A percentile compares a stretch with the other conserved stretches of the same genome.
phyloP scores from a whole-genome alignment of 2,888 invertebrate species.

The Phengaris arion region DNA sequence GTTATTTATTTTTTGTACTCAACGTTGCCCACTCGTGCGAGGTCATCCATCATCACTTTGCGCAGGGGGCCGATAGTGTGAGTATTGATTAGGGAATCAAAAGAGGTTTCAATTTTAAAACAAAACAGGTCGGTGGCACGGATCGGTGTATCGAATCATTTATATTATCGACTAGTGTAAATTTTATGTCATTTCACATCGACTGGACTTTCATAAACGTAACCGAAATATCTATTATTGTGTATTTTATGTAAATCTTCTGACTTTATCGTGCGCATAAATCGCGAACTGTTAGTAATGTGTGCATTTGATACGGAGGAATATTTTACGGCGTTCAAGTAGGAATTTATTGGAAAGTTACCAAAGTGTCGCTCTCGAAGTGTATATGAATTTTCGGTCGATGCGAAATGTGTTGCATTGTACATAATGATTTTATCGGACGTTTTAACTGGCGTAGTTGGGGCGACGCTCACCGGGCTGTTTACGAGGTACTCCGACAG shows the following conservation, averaged over 20 bases:
- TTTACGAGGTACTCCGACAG: background rate
- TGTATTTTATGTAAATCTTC: background rate
- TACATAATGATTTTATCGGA: conserved; percentile 24
- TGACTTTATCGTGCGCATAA: background rate
- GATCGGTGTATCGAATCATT: conserved; percentile 1
- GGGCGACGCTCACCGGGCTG: background rate
- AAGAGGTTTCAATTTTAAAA: conserved; percentile 24
- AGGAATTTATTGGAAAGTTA: conserved; percentile 21
- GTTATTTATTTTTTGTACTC: conserved; percentile 36
- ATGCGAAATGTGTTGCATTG: conserved; percentile 14
- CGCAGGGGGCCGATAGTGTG: background rate
- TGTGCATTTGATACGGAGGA: background rate
- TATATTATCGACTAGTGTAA: conserved; percentile 15
- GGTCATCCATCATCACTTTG: background rate
- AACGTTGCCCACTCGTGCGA: background rate
- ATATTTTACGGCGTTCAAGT: conserved; percentile 4
- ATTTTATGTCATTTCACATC: conserved; percentile 8
- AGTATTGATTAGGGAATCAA: conserved; percentile 12
- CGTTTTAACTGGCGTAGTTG: conserved; percentile 18
- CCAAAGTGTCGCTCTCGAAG: background rate
- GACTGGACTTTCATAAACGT: background rate
- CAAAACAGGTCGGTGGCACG: conserved; percentile 20
- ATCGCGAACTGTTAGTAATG: background rate
- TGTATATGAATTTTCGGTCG: conserved; percentile 22
- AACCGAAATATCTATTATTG: background rate